Evolutionary conservation across 2,888 invertebrate genomes (phyloP), one percentile per base, ranked within the genome.

Genomic region (Acanthosoma haemorrhoidale): DNA sequence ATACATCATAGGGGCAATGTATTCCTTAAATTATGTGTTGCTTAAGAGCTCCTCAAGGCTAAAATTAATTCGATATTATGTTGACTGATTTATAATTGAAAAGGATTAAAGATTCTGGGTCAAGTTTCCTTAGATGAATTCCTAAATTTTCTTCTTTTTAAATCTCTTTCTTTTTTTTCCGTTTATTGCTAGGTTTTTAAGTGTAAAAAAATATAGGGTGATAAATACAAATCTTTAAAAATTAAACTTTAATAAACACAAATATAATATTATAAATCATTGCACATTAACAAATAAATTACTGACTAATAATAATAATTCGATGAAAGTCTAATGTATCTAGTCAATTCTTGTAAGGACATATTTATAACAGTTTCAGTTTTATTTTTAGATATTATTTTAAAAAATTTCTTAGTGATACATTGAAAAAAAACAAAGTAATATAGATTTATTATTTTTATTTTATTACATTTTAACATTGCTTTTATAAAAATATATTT

Each of bases 221-320:
- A 25, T 51, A 25, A 51, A 25, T 51, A 51, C 51, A 21, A 51
- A 51, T 13, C 29, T 51, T 51, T 51, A 51, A 25, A 51, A 51
- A n/a, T 13, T 51, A 51, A 25, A 51, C 29, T 51, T 51, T 51
- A 25, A 51, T 51, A 51, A 51, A 25, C n/a, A 51, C 25, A 51
- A 51, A 51, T 5, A 25, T 51, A 25, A 25, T 51, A 51, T 25
- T 51, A 51, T n/a, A 25, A 51, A 25, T n/a, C 21, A 51, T 51
- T 51, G 51, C 51, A 51, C 51, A 51, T 51, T 25, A 51, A 51
- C 13, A 51, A 25, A 51, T 51, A 51, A 51, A 51, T 21, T 51
- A 51, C 51, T 25, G 29, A n/a, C n/a, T n/a, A n/a, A n/a, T n/a
- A n/a, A 51, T 21, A 21, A 51, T 51, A 51, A 51, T 51, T 51